These are phyloP conservation scores for Eulimnadia texana DNA, from an alignment of 1,140 invertebrate genomes.

Conservation along the genomic window DNA sequence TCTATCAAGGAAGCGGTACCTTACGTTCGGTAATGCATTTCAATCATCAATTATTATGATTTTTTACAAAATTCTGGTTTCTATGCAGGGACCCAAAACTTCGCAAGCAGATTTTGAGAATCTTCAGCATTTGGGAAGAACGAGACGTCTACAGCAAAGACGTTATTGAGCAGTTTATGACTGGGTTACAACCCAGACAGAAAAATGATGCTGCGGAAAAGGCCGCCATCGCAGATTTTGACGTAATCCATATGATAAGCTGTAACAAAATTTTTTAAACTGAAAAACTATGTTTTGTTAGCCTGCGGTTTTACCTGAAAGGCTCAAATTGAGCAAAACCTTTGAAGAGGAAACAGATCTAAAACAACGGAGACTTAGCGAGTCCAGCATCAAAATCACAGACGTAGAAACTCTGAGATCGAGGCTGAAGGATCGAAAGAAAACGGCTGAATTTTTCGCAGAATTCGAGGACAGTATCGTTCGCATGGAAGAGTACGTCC, in stretches of 20 bases:
- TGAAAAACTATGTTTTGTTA: slow-evolving; percentile 24
- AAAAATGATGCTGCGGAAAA: slow-evolving; percentile 32
- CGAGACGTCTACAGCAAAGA: slow-evolving; percentile 71
- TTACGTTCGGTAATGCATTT: slow-evolving; percentile 56
- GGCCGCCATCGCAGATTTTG: slow-evolving; percentile 41
- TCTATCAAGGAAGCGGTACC: slow-evolving; percentile 78
- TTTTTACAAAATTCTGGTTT: slow-evolving; percentile 10
- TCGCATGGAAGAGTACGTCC: slow-evolving; percentile 64
- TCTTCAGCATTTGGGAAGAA: slow-evolving; percentile 90
- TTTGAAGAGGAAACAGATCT: slow-evolving; percentile 47
- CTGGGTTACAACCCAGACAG: slow-evolving; percentile 50
- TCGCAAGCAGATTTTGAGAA: slow-evolving; percentile 62
- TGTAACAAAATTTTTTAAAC: neutral
- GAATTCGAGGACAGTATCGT: slow-evolving; percentile 66
- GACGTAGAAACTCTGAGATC: slow-evolving; percentile 49
- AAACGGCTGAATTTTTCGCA: slow-evolving; percentile 71
- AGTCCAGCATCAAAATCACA: slow-evolving; percentile 33
- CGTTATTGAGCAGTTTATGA: slow-evolving; percentile 67
- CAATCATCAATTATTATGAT: slow-evolving; percentile 16
- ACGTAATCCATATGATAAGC: slow-evolving; percentile 31
- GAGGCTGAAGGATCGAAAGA: slow-evolving; percentile 61
- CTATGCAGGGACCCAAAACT: slow-evolving; percentile 68
- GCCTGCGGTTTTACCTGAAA: slow-evolving; percentile 44
- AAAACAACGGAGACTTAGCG: slow-evolving; percentile 46
- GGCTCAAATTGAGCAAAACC: slow-evolving; percentile 45